Conservation (phyloP, 2,797 vertebrate genomes). For the Columba guinea region DNA sequence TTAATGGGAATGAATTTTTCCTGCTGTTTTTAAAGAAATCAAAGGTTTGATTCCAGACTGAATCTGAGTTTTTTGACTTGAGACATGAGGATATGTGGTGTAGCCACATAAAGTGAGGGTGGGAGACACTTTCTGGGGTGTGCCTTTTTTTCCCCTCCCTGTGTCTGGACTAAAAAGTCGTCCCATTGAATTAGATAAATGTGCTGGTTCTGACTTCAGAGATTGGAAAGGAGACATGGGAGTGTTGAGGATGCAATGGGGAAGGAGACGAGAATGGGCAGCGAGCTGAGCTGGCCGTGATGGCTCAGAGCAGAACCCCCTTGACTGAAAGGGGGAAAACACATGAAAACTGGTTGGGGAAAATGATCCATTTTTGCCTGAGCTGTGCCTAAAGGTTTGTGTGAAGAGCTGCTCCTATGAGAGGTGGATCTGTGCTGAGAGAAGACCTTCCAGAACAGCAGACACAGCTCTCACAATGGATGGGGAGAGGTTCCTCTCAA, state of each 20-base stretch:
- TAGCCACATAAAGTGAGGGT: background rate
- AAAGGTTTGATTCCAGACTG: background rate
- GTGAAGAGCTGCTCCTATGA: background rate
- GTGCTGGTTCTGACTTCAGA: background rate
- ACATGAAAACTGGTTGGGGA: accelerated
- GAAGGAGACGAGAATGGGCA: background rate
- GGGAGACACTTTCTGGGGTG: background rate
- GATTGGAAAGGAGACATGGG: background rate
- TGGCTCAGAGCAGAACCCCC: background rate
- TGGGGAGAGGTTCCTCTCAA: background rate
- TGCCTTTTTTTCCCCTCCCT: too few species aligned
- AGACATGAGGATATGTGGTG: background rate
- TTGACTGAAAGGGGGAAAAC: background rate
- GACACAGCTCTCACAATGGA: background rate
- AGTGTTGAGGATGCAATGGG: background rate
- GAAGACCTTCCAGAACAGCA: background rate
- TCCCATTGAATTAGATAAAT: background rate
- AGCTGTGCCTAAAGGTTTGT: background rate
- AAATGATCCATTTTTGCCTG: background rate
- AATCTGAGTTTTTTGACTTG: background rate
- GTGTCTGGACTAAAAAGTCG: background rate
- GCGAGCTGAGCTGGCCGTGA: background rate
- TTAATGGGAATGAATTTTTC: background rate
- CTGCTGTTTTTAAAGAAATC: background rate
- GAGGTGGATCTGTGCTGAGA: accelerated